Evolutionary conservation across 2,888 invertebrate genomes (phyloP).

Genomic region (Oxyteleia sp.): DNA sequence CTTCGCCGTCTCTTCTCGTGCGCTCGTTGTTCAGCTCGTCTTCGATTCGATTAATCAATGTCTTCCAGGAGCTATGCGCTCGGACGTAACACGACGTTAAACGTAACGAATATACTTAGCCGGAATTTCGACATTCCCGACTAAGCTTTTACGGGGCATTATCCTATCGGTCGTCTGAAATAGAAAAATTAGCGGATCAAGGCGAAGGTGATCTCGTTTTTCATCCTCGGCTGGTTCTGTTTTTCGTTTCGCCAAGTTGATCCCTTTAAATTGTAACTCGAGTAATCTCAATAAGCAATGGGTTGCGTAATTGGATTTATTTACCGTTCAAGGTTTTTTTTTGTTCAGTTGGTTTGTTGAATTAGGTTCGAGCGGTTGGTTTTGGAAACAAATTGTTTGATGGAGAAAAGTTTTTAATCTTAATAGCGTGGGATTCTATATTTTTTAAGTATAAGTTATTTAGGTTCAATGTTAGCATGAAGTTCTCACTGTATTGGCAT

Average conservation of each 20-base stretch:
- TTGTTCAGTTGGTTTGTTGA: too few species aligned
- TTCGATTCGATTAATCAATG: conserved; percentile 71
- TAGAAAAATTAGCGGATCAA: conserved; percentile 3
- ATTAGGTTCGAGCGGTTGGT: too few species aligned
- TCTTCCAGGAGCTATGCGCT: conserved; percentile 52
- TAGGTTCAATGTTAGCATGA: too few species aligned
- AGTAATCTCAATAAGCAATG: not conserved
- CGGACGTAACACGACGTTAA: conserved; percentile 42
- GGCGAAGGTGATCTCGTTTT: not conserved
- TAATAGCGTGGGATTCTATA: too few species aligned
- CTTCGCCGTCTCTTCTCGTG: conserved; percentile 42
- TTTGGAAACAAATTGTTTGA: too few species aligned
- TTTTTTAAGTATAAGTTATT: too few species aligned
- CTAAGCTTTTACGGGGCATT: conserved; percentile 35
- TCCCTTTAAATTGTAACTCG: not conserved
- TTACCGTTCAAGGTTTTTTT: too few species aligned
- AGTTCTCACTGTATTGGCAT: too few species aligned
- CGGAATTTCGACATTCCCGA: conserved; percentile 34
- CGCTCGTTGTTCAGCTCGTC: conserved; percentile 52
- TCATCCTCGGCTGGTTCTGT: not conserved
- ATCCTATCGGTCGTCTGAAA: not conserved
- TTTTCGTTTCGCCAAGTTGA: not conserved
- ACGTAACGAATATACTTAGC: conserved; percentile 39
- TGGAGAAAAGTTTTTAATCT: too few species aligned
- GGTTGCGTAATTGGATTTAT: not conserved